Percentiles rank a stretch among this genome's conserved stretches.
Conservation (phyloP, 2,113 vertebrate species). For the Glaucidium brasilianum region DNA sequence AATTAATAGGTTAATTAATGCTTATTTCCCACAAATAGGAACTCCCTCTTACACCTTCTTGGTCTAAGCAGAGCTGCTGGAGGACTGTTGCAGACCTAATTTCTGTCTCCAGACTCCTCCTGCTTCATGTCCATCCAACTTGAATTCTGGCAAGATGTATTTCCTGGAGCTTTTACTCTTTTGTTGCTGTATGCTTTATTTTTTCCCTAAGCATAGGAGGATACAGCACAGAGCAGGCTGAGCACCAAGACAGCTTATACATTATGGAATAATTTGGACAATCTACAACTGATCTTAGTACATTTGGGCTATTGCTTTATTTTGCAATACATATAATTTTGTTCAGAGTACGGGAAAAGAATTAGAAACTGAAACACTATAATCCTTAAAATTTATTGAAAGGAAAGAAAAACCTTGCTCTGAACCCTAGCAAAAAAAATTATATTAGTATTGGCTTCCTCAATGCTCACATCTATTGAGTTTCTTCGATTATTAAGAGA, state of each 20-base stretch:
- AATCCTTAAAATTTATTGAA: conserved; percentile 26
- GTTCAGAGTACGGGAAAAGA: not conserved
- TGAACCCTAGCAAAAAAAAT: conserved; percentile 26
- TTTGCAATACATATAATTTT: not conserved
- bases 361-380: not conserved
- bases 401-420: conserved; percentile 14
- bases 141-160: not conserved
- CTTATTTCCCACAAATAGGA: not conserved
- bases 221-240: not conserved
- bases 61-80: not conserved
- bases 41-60: not conserved
- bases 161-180: not conserved
- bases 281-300: not conserved
- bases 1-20: not conserved
- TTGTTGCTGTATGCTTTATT: not conserved
- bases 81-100: not conserved
- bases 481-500: not conserved
- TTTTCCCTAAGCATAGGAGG: not conserved
- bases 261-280: not conserved
- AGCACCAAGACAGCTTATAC: not conserved
- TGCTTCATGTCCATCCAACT: not conserved
- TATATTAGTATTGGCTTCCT: conserved; percentile 38
- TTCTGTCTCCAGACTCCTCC: not conserved
- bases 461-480: not conserved
- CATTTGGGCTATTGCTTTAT: not conserved